Evolutionary conservation across 37 sponge, comb jelly and placozoan genomes (phyloP).

Genomic region (Tethya wilhelma): DNA sequence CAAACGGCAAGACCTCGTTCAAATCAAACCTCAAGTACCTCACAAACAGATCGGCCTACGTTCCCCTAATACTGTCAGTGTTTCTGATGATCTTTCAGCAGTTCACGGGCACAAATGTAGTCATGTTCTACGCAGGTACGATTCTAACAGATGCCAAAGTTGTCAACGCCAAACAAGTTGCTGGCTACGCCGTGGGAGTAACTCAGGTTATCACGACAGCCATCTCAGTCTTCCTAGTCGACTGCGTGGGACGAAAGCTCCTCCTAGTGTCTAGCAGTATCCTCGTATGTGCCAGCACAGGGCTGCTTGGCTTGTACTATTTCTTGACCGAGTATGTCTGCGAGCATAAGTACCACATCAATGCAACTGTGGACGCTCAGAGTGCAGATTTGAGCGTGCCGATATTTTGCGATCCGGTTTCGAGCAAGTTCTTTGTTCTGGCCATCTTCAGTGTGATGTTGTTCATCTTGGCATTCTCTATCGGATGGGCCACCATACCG

Average conservation of each 20-base stretch:
- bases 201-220: slow-evolving; percentile 14
- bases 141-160: slow-evolving; percentile 54
- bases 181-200: slow-evolving; percentile 34
- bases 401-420: background rate
- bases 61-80: slow-evolving; percentile 12
- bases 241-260: slow-evolving; percentile 68
- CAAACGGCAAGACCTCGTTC: background rate
- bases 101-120: slow-evolving; percentile 53
- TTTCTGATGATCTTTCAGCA: slow-evolving; percentile 34
- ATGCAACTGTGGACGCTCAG: too few species aligned
- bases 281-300: slow-evolving; percentile 15
- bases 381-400: too few species aligned
- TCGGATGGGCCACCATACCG: slow-evolving; percentile 12
- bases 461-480: slow-evolving; percentile 5
- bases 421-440: background rate
- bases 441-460: background rate
- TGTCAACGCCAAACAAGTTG: background rate
- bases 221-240: slow-evolving; percentile 57
- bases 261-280: slow-evolving; percentile 45
- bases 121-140: slow-evolving; percentile 30
- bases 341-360: too few species aligned
- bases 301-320: slow-evolving; percentile 43
- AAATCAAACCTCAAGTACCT: background rate
- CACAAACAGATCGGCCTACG: background rate
- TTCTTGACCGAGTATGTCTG: slow-evolving; percentile 6